Conservation (phyloP, 2,113 vertebrate genomes). For the Lanius ludovicianus region DNA sequence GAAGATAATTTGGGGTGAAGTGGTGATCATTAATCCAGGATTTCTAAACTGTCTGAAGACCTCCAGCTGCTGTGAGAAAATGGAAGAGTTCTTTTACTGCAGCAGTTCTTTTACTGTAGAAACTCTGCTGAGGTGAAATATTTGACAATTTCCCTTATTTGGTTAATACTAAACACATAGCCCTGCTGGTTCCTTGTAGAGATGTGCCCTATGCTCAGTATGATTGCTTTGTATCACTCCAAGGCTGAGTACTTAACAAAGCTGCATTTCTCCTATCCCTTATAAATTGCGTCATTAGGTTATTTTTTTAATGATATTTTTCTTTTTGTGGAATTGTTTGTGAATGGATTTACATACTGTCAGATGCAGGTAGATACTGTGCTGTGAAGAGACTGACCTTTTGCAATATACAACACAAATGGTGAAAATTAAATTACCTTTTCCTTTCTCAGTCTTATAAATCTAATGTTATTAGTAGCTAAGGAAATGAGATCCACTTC, state of each 20-base stretch:
- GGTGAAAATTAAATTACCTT: background rate
- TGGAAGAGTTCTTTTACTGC: background rate
- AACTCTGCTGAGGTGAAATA: background rate
- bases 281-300: background rate
- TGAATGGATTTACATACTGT: background rate
- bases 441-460: background rate
- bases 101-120: background rate
- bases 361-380: background rate
- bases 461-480: background rate
- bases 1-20: background rate
- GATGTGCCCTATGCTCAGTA: background rate
- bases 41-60: background rate
- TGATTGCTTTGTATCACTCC: background rate
- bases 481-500: background rate
- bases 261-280: background rate
- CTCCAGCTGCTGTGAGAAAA: background rate
- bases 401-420: background rate
- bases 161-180: background rate
- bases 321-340: background rate
- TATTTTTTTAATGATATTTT: background rate
- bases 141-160: background rate
- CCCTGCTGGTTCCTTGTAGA: background rate
- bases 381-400: background rate
- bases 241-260: background rate
- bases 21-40: background rate